phyloP scores from a whole-genome alignment of 1,140 invertebrate species.

The Saccostrea glomerata region DNA sequence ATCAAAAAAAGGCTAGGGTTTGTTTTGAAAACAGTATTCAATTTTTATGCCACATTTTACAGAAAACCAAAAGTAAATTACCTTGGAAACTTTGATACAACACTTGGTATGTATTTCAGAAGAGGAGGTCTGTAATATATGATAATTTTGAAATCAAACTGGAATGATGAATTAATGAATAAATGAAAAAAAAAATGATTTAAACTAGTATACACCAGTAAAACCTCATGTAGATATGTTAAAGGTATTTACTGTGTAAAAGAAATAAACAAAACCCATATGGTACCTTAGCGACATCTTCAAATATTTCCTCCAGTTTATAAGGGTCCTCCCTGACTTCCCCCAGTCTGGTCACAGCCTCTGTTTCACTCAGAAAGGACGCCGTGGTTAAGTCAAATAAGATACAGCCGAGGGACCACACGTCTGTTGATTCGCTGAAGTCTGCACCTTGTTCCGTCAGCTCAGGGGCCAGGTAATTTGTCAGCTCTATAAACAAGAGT shows the following conservation, averaged over 20 bases:
- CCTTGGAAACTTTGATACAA: slow-evolving; percentile 55
- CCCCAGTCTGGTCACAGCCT: slow-evolving; percentile 62
- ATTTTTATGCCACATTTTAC: no score
- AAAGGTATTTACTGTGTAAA: not conserved
- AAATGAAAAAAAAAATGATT: not conserved
- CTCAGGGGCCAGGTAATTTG: slow-evolving; percentile 75
- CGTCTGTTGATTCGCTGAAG: slow-evolving; percentile 71
- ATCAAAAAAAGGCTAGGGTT: no score
- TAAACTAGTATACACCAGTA: not conserved
- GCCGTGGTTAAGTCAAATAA: slow-evolving; percentile 72
- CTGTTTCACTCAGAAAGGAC: slow-evolving; percentile 55
- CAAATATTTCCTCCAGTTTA: slow-evolving; percentile 69
- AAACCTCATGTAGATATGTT: no score
- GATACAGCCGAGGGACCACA: slow-evolving; percentile 76
- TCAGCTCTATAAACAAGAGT: slow-evolving; percentile 60
- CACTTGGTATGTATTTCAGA: slow-evolving; percentile 50
- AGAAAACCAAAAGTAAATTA: not conserved
- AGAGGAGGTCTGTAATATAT: slow-evolving; percentile 50
- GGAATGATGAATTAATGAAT: not conserved
- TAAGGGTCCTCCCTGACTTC: slow-evolving; percentile 66
- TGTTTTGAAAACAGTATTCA: no score
- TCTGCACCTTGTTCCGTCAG: slow-evolving; percentile 46
- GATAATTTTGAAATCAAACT: not conserved
- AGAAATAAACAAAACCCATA: not conserved
- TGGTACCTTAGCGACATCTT: slow-evolving; percentile 66